Evolutionary conservation across 2,113 vertebrate genomes (phyloP), one percentile per base, ranked within the genome.

Genomic region (Fukomys damarensis): DNA sequence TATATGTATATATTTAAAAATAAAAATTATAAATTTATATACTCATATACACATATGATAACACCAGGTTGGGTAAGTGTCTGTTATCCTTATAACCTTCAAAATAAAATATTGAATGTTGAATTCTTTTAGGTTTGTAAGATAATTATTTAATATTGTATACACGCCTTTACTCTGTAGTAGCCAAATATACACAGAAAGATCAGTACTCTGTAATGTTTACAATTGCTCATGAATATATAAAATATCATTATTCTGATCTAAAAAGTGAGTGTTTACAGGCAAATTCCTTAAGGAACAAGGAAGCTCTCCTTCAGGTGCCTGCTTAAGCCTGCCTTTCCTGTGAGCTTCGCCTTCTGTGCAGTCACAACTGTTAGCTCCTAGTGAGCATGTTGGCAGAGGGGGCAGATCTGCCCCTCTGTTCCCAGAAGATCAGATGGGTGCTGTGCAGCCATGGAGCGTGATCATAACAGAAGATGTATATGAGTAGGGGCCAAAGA

Each of bases 121-220:
- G 49, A 96, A 82, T 66, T 92, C 30, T 56, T 43, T n/a, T 88
- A 66, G 74, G 79, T 89, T 76, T 91, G 32, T 43, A 93, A 93
- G 74, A 89, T 93, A 95, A 84, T 94, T 58, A 91, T 65, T 96
- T 95, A 54, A 52, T 92, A 49, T 82, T 89, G n/a, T 58, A 58
- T 84, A 82, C 79, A 83, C 54, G 28, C 14, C 43, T 89, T 89
- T 61, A 94, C 85, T 93, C 56, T 76, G 13, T 11, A 66, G 49
- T 41, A 94, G 91, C 32, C 19, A 77, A 72, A 83, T 5, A 91
- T 79, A 20, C 14, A 58, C 82, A 91, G 91, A 93, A 93, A 74
- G n/a, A 20, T 91, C 77, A 89, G 59, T 66, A 26, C 26, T 52
- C 26, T 79, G 19, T 88, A 94, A 68, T 88, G 41, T 41, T 97